Percentiles rank a stretch among this genome's conserved stretches.
These are phyloP conservation scores for Uromys caudimaculatus DNA, from an alignment of 2,797 vertebrate species.

Conservation along the genomic window DNA sequence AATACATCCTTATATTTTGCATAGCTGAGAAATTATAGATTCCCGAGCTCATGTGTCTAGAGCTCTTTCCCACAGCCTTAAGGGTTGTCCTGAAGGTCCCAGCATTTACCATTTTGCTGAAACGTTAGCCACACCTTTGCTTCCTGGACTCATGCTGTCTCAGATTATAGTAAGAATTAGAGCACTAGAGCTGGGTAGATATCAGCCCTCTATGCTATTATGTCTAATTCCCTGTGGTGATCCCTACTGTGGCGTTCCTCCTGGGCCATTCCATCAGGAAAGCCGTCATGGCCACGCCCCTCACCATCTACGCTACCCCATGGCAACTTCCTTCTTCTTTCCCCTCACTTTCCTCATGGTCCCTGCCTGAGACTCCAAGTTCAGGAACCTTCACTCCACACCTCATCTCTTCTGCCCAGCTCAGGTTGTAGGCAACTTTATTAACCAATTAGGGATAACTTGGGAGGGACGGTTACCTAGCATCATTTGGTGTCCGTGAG, in stretches of 20 bases:
- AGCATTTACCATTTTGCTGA: background rate
- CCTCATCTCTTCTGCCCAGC: too few species aligned
- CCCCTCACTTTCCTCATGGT: too few species aligned
- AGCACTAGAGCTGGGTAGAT: background rate
- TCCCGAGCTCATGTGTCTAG: background rate
- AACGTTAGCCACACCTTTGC: background rate
- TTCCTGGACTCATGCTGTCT: background rate
- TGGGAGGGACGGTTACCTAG: too few species aligned
- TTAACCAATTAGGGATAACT: too few species aligned
- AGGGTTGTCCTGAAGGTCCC: background rate
- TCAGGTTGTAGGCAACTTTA: too few species aligned
- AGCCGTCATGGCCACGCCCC: background rate
- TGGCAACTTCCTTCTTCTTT: background rate
- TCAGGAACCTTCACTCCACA: too few species aligned
- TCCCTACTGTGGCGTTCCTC: background rate
- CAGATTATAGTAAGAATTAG: background rate
- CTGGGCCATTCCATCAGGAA: background rate
- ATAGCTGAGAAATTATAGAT: background rate
- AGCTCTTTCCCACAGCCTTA: background rate
- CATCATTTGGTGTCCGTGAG: too few species aligned
- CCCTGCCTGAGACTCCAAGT: too few species aligned
- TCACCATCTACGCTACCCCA: background rate
- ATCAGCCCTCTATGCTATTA: background rate
- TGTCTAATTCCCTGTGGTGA: background rate
- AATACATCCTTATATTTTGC: background rate